A percentile compares a stretch with the other conserved stretches of the same genome.
Evolutionary conservation across 2,113 vertebrate genomes (phyloP).

Genomic region (Rhinoptilus africanus): DNA sequence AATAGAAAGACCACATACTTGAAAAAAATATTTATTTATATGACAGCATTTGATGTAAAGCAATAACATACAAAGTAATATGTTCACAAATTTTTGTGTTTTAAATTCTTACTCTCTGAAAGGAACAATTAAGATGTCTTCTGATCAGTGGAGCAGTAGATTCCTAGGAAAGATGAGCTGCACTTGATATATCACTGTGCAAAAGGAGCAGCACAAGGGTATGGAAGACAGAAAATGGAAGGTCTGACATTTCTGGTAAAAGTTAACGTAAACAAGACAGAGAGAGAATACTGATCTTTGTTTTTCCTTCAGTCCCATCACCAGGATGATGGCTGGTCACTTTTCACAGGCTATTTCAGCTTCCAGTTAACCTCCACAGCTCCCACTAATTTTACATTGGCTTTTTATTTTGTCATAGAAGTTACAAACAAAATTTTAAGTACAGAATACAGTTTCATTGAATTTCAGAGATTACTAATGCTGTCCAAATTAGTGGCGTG

Average conservation of each 20-base stretch:
- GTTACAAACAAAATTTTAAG: background rate
- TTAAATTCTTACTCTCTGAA: background rate
- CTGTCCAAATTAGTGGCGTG: background rate
- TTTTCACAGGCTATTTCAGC: background rate
- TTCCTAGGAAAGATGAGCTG: background rate
- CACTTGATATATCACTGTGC: background rate
- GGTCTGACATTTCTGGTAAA: background rate
- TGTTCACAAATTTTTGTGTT: background rate
- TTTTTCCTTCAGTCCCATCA: background rate
- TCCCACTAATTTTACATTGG: background rate
- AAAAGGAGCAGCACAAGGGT: background rate
- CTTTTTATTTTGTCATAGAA: background rate
- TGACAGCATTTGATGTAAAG: background rate
- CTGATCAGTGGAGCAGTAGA: background rate
- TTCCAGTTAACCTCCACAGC: background rate
- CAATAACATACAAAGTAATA: background rate
- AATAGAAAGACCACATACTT: background rate
- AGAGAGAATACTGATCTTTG: background rate
- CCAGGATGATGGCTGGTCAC: background rate
- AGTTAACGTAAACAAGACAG: background rate
- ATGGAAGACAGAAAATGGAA: background rate
- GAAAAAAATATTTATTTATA: slow-evolving; percentile 13
- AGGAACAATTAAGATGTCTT: background rate
- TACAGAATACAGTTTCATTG: background rate
- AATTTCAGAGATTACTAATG: background rate